Evolutionary conservation across 2,113 vertebrate species (phyloP), one percentile per base, ranked within the genome.

Genomic region (Menidia beryllina): DNA sequence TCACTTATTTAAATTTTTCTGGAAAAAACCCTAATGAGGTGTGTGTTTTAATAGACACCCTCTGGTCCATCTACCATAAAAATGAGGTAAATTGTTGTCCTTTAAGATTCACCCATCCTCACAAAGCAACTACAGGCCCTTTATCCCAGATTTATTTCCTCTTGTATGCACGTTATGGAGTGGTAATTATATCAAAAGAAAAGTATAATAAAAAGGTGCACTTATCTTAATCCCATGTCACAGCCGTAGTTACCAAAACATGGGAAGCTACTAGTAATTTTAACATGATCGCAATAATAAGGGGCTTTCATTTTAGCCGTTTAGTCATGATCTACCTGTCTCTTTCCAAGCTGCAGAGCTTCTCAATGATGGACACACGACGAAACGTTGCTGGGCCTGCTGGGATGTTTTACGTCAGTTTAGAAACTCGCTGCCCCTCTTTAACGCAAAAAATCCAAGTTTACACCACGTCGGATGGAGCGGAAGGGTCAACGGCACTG

Each of bases 281-380:
- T 25, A 27, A 4, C 17, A 4, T 2, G 24, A 59, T 15, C 7
- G 1, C 21, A 49, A 21, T 14, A 4, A 34, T 17, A 45, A 5
- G 5, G 23, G 63, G 38, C 8, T 67, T 25, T 43, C 4, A 43
- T 55, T 34, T 34, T 30, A 47, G 52, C 26, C 34, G 43, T 8
- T 14, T 25, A 20, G 20, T 26, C 20, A 17, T 25, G 17, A 38
- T 11, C 20, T 89, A 88, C 85, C 89, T 89, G 88, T 76, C 70
- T 73, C 1, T 59, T 61, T 71, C 43, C 69, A 58, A 70, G 66
- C 48, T 53, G 61, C n/a, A 49, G 60, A 75, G 50, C 66, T 64
- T 77, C 58, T 67, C 63, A 74, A 51, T 25, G 41, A 55, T 55
- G 76, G 50, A 3, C 55, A 56, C 38, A 51, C 56, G 70, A 60